A percentile compares a stretch with the other conserved stretches of the same genome.
These are phyloP conservation scores for Falco naumanni DNA, from an alignment of 2,797 vertebrate species.

Conservation along the genomic window DNA sequence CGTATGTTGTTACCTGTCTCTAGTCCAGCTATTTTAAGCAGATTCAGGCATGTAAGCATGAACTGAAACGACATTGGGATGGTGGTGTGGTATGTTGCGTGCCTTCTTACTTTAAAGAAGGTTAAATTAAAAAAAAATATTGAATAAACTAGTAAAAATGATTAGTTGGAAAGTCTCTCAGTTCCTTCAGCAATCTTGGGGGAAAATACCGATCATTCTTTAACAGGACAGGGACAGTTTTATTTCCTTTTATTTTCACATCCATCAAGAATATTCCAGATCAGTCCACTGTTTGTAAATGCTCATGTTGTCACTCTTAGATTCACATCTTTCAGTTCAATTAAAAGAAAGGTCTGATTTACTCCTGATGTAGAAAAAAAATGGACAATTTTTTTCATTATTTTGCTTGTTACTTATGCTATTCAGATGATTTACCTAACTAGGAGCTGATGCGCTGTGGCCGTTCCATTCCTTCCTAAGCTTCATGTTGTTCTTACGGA, in stretches of 20 bases:
- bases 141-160: background rate
- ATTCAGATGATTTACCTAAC: slow-evolving; percentile 16
- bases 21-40: background rate
- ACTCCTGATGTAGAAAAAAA: background rate
- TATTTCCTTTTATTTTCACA: background rate
- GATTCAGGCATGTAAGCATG: background rate
- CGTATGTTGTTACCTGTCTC: background rate
- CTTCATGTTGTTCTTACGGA: background rate
- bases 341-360: background rate
- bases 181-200: background rate
- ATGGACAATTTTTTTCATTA: background rate
- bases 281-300: background rate
- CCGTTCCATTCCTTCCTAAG: background rate
- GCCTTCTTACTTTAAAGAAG: background rate
- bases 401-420: background rate
- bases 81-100: background rate
- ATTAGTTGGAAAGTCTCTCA: background rate
- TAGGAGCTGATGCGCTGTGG: background rate
- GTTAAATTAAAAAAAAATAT: background rate
- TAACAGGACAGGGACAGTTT: background rate
- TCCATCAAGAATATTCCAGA: background rate
- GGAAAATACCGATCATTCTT: background rate
- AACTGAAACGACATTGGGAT: background rate
- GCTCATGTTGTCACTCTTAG: background rate
- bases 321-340: background rate